Evolutionary conservation across 2,888 invertebrate species (phyloP).

Genomic region (Leucoma salicis): DNA sequence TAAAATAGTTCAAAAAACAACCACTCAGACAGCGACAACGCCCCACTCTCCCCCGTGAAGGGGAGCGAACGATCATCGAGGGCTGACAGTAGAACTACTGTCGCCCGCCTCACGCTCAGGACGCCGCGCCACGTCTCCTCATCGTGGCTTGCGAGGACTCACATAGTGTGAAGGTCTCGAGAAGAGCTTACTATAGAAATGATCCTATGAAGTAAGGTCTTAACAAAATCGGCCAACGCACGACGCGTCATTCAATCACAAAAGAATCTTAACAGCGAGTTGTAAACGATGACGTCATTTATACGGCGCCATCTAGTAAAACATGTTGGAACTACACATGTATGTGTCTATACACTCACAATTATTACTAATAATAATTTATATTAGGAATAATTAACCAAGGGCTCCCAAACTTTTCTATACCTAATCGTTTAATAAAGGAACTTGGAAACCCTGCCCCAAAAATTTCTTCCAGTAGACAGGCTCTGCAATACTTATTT

Average conservation of each 20-base stretch:
- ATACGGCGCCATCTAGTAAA: constrained; percentile 20
- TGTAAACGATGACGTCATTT: constrained; percentile 9
- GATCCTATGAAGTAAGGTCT: constrained; percentile 44
- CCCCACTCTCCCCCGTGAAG: constrained; percentile 23
- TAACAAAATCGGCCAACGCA: background rate
- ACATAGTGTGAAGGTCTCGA: constrained; percentile 38
- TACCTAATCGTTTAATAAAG: too few relatives aligned
- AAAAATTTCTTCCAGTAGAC: too few relatives aligned
- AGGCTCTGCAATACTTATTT: too few relatives aligned
- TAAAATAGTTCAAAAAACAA: too few relatives aligned
- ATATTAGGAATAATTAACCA: too few relatives aligned
- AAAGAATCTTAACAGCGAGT: constrained; percentile 11
- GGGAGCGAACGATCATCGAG: constrained; percentile 46
- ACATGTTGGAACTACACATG: too few relatives aligned
- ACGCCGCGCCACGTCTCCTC: constrained; percentile 44
- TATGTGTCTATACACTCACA: too few relatives aligned
- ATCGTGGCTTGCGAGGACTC: constrained; percentile 36
- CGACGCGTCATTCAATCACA: constrained; percentile 9
- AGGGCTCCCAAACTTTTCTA: too few relatives aligned
- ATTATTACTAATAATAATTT: too few relatives aligned
- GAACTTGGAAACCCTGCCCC: too few relatives aligned
- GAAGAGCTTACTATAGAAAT: constrained; percentile 50
- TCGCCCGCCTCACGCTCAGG: constrained; percentile 41
- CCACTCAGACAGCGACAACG: constrained; percentile 28
- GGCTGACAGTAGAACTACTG: constrained; percentile 17